Evolutionary conservation across 2,888 invertebrate genomes (phyloP).

Genomic region (Bhutanitis thaidina): DNA sequence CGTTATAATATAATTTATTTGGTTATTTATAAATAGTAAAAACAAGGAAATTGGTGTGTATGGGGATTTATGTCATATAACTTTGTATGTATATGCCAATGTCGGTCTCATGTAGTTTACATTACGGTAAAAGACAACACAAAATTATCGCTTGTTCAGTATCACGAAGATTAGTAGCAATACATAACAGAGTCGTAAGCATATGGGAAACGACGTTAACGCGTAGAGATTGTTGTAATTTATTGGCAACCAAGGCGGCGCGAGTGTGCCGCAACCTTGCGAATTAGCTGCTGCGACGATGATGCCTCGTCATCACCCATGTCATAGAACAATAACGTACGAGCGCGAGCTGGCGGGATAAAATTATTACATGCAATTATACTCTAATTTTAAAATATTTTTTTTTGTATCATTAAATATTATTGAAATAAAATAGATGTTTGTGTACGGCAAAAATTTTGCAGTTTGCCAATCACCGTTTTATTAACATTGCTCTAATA

Average conservation of each 20-base stretch:
- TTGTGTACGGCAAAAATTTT: too few relatives aligned
- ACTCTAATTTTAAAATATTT: too few relatives aligned
- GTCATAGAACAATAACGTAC: background rate
- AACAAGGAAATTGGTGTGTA: too few relatives aligned
- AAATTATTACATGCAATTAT: background rate
- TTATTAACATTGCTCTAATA: too few relatives aligned
- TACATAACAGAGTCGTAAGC: conserved; percentile 35
- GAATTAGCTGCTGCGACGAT: conserved; percentile 45
- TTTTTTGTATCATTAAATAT: background rate
- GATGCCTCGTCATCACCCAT: conserved; percentile 35
- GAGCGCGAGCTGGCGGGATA: background rate
- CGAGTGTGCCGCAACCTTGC: conserved; percentile 67
- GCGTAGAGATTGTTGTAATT: conserved; percentile 62
- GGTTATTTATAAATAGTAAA: too few relatives aligned
- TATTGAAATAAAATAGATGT: too few relatives aligned
- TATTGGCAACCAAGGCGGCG: conserved; percentile 67
- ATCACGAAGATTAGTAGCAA: conserved; percentile 21
- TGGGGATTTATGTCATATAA: too few relatives aligned
- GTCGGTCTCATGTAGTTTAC: too few relatives aligned
- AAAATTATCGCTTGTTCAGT: background rate
- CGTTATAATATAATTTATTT: too few relatives aligned
- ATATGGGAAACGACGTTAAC: conserved; percentile 55
- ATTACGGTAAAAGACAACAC: conserved; percentile 5
- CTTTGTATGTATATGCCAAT: too few relatives aligned
- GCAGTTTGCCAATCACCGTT: too few relatives aligned